phyloP scores from a whole-genome alignment of 1,140 invertebrate genomes.

The Drosophila pseudoobscura region DNA sequence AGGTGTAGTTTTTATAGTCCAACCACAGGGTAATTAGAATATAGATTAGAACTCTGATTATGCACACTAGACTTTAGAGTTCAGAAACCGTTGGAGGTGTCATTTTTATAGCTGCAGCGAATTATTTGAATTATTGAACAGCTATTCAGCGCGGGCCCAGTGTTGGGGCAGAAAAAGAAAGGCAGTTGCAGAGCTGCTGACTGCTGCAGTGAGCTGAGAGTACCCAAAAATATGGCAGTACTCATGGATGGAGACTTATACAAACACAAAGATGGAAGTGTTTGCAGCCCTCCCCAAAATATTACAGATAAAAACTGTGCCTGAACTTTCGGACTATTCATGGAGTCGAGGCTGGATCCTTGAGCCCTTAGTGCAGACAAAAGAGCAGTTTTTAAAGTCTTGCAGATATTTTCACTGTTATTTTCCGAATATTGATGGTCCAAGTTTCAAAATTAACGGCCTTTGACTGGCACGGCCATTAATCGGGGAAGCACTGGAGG shows the following conservation, averaged over 20 bases:
- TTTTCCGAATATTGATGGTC: no score
- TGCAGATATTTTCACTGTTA: no score
- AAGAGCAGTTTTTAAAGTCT: constrained; percentile 17
- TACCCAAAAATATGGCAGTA: no score
- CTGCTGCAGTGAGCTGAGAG: no score
- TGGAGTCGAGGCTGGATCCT: no score
- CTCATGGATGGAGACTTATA: no score
- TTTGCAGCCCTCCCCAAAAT: constrained; percentile 1
- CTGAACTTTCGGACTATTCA: no score
- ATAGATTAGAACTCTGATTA: constrained; percentile 20
- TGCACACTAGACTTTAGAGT: constrained; percentile 10
- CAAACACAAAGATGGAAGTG: neutral
- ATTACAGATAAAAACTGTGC: neutral
- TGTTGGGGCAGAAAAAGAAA: neutral
- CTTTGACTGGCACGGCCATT: constrained; percentile 44
- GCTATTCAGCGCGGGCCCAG: no score
- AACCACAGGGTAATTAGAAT: constrained; percentile 29
- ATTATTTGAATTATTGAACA: neutral
- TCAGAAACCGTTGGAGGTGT: constrained; percentile 17
- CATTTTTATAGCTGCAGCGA: constrained; percentile 6
- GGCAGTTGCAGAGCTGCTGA: no score
- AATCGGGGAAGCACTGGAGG: no score
- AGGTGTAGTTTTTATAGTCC: constrained; percentile 45
- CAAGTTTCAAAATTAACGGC: constrained; percentile 48
- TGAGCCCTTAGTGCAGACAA: no score